A percentile compares a stretch with the other conserved stretches of the same genome.
Conservation (phyloP, 2,888 invertebrate species). For the Notodonta dromedarius region DNA sequence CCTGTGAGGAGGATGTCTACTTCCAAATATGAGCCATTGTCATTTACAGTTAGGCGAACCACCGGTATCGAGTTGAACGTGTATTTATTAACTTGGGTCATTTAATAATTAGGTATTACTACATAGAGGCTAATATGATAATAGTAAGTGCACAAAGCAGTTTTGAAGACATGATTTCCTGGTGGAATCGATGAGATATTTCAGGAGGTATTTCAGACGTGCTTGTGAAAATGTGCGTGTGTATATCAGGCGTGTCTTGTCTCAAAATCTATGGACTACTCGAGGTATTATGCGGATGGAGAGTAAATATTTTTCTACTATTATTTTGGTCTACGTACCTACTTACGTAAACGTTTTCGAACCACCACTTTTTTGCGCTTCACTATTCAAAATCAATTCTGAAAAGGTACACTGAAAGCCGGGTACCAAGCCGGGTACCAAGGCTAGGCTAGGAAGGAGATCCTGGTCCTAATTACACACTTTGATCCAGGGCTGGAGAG, state of each 20-base stretch:
- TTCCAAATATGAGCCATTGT: conserved; percentile 16
- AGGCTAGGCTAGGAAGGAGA: too few relatives aligned
- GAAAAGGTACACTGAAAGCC: too few relatives aligned
- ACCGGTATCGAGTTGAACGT: conserved; percentile 29
- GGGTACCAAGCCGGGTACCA: too few relatives aligned
- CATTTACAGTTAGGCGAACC: conserved; percentile 24
- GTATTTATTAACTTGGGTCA: conserved; percentile 1
- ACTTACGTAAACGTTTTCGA: too few relatives aligned
- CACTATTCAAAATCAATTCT: too few relatives aligned
- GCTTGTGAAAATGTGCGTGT: conserved; percentile 38
- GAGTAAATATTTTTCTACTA: conserved; percentile 41
- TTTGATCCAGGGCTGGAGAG: too few relatives aligned
- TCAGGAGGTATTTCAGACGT: conserved; percentile 9
- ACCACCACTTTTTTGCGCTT: too few relatives aligned
- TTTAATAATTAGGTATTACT: too few relatives aligned
- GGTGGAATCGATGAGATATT: conserved; percentile 18
- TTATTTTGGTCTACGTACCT: conserved; percentile 6
- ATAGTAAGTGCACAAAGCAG: neutral
- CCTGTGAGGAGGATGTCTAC: conserved; percentile 10
- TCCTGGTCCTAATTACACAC: too few relatives aligned
- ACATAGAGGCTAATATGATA: too few relatives aligned
- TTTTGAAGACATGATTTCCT: conserved; percentile 10
- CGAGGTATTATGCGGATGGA: conserved; percentile 53
- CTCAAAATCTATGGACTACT: conserved; percentile 41
- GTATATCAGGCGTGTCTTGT: conserved; percentile 40